Evolutionary conservation across 92 coral and sea anemone genomes (phyloP), one percentile per base, ranked within the genome.

Genomic region (Palythoa caribaeorum): DNA sequence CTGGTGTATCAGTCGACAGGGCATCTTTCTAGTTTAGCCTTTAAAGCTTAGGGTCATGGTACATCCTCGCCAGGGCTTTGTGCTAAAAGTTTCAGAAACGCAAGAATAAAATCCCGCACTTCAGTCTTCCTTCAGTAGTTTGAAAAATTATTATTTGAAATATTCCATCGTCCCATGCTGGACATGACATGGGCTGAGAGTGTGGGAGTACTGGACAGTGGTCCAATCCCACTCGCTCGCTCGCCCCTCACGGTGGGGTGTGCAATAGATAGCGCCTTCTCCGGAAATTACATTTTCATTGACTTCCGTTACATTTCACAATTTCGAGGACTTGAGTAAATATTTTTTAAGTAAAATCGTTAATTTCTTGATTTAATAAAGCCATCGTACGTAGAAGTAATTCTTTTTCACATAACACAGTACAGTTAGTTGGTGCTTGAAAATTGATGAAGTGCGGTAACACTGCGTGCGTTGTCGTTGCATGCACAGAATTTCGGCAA

Each of bases 161-260:
- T 28, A 28, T 28, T 28, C 28, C 28, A 28, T 28, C 28, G 28
- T 28, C 28, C 0, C 28, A 28, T 28, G 28, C 28, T 28, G 28
- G 15, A 59, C 66, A 20, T 59, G 66, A 59, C 66, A 15, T 20
- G 6, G 66, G 5, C 1, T 19, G 36, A 63, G 20, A 16, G 5
- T 36, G 70, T 63, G 70, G 28, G 70, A 63, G 70, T 14, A 59
- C 66, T 6, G 70, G 70, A 9, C 70, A 63, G 70, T 36, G 70
- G 70, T 63, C 70, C 36, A 12, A 28, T 28, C 75, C 75, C 75
- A 36, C 75, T 70, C 44, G n/a, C 75, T 70, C 13, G 16, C 75
- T 3, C 50, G 28, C 28, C 73, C 3, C 38, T 2, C 9, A 12
- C 12, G 39, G 74, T 70, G 75, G 75, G 75, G 47, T 1, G n/a